Base-by-base conservation (phyloP, 2,888 invertebrate species). In the Rotaria magnacalcarata region DNA sequence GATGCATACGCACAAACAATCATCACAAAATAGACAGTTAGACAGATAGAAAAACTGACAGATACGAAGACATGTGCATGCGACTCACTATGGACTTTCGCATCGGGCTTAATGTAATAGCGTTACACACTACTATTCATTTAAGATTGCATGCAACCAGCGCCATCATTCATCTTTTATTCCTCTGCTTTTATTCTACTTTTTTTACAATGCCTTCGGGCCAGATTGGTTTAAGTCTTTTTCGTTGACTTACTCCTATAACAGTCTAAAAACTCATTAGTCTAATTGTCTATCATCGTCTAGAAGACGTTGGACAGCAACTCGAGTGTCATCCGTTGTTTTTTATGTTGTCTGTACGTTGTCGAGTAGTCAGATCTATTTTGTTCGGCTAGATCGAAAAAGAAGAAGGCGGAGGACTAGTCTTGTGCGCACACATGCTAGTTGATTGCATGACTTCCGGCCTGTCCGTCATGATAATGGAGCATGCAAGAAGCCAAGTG, bases 351-450 rank as follows among this genome's bases (percentile, higher is more conserved):
- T 67, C 34, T 27, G 16, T 24, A 10, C 58, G n/a, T 58, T 58
- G 58, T 58, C 58, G n/a, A 58, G n/a, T 24, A 58, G 58, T 58
- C 24, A 58, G 58, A 58, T 58, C 58, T 58, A 58, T 58, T 58
- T 58, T 58, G n/a, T 0, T 58, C n/a, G 58, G n/a, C 10, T 58
- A 58, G 58, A 58, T 58, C 58, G 58, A 58, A n/a, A 24, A 24
- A 58, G 10, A 58, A 58, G 24, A 24, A 58, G 24, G 58, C 24
- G 24, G 58, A 58, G 58, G n/a, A 58, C 58, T 58, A 24, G 58
- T 58, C 58, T 58, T 58, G 24, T n/a, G n/a, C 24, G n/a, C 58
- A 56, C 27, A 67, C 27, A 67, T 67, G 67, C 27, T 67, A 16
- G 16, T 27, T 67, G 27, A 67, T 67, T 67, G 34, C 34, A 67